Evolutionary conservation across 2,888 invertebrate genomes (phyloP), one percentile per base, ranked within the genome.

Genomic region (Vandiemenella viatica): DNA sequence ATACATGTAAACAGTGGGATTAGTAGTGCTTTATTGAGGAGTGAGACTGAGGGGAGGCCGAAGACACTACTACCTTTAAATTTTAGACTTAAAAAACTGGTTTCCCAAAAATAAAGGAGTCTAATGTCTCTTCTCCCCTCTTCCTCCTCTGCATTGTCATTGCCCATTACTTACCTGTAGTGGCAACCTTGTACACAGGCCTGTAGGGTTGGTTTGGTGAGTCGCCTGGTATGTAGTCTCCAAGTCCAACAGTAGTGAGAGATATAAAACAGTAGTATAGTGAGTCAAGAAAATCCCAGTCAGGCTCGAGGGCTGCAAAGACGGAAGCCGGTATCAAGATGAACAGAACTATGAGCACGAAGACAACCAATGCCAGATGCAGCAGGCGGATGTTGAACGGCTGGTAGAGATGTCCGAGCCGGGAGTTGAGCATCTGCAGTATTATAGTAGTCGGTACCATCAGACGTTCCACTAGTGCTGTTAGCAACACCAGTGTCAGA

Each of bases 211-310:
- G 83, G 56, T 79, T 75, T 0, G 81, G 77, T 8, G 77, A 73
- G 62, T 89, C 88, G 0, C 87, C 87, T 0, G 90, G 90, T 55
- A 90, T 86, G 68, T 86, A 89, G 67, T 91, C 91, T 0, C 90
- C 90, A 3, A 91, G 73, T 13, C 90, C 87, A 60, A 91, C 85
- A 53, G 90, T 90, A 19, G 90, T 89, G 55, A 91, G 70, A 13
- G 89, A 89, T 59, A 91, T 85, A 70, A 90, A 89, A 67, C 89
- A 90, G 67, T 88, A 91, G 68, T 91, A 91, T 61, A 91, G 75
- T 1, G 89, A 82, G 68, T 91, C 91, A 55, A 91, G 69, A 65
- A 77, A 84, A 63, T 82, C 81, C 89, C 89, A 89, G 7, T 78
- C 79, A 0, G 82, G 79, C 65, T 91, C 91, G 53, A 91, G 65